phyloP scores from a whole-genome alignment of 2,888 invertebrate species.

The Tachina fera region DNA sequence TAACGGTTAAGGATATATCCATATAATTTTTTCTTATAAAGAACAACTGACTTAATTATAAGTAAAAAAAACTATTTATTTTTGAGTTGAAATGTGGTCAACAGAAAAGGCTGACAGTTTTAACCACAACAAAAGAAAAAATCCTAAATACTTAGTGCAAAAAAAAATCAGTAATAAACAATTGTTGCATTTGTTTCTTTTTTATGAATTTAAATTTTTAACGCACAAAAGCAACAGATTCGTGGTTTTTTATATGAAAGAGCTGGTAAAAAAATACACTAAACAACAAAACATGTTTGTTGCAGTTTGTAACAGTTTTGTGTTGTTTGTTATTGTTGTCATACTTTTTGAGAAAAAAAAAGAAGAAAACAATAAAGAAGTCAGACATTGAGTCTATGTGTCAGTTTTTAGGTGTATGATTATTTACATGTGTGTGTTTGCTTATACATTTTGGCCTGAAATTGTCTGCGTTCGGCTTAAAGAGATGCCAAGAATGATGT shows the following conservation, averaged over 20 bases:
- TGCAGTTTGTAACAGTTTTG: slow-evolving; percentile 61
- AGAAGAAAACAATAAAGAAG: slow-evolving; percentile 42
- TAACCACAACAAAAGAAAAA: slow-evolving; percentile 22
- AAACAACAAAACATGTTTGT: slow-evolving; percentile 50
- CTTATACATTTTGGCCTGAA: slow-evolving; percentile 4
- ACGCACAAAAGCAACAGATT: slow-evolving; percentile 54
- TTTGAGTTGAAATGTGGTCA: slow-evolving; percentile 43
- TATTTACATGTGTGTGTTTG: neutral
- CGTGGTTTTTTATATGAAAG: slow-evolving; percentile 23
- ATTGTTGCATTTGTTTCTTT: slow-evolving; percentile 7
- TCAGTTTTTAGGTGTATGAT: slow-evolving; percentile 9
- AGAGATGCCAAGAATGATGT: slow-evolving; percentile 30
- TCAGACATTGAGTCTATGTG: slow-evolving; percentile 50
- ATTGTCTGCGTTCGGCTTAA: slow-evolving; percentile 25
- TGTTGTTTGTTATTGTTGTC: slow-evolving; percentile 30
- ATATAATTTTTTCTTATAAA: slow-evolving; percentile 30
- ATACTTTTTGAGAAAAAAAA: slow-evolving; percentile 35
- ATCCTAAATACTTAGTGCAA: slow-evolving; percentile 9
- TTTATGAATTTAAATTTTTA: slow-evolving; percentile 37
- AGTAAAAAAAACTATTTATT: slow-evolving; percentile 1
- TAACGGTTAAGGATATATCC: slow-evolving; percentile 29
- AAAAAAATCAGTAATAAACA: neutral
- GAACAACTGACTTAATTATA: slow-evolving; percentile 48
- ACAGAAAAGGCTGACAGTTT: slow-evolving; percentile 30
- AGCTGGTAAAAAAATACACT: slow-evolving; percentile 22